These are phyloP conservation scores for Anthrax anthrax DNA, from an alignment of 2,888 invertebrate genomes.

Conservation along the genomic window DNA sequence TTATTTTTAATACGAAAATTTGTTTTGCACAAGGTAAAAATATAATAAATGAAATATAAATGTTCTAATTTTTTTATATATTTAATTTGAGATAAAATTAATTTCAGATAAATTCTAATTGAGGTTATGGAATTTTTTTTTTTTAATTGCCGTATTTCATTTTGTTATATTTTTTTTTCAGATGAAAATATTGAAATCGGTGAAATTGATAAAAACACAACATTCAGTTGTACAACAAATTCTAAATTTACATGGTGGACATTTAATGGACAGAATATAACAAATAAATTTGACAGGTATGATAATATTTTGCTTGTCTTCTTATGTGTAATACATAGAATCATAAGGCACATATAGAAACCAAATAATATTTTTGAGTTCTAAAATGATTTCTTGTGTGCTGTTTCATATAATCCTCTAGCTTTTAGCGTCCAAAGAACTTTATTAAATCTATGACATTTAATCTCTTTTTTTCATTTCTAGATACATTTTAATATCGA, in stretches of 20 bases:
- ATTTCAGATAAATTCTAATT: not conserved
- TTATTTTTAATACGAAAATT: slow-evolving; percentile 4
- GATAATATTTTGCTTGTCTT: too few species aligned
- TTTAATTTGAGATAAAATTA: too few species aligned
- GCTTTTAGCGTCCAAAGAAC: too few species aligned
- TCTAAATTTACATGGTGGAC: slow-evolving; percentile 44
- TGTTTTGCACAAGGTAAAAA: slow-evolving; percentile 9
- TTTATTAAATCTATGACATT: not conserved
- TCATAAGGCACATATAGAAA: too few species aligned
- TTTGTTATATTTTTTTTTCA: slow-evolving; percentile 4
- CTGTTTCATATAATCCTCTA: too few species aligned
- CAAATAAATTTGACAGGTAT: slow-evolving; percentile 37
- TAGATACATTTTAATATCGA: slow-evolving; percentile 13
- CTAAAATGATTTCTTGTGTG: too few species aligned
- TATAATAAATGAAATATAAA: not conserved
- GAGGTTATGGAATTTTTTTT: not conserved
- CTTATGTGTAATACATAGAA: too few species aligned
- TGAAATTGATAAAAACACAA: slow-evolving; percentile 35
- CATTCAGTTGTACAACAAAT: slow-evolving; percentile 41
- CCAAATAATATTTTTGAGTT: too few species aligned
- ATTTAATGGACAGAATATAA: slow-evolving; percentile 40
- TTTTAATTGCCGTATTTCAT: too few species aligned
- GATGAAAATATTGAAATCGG: slow-evolving; percentile 6
- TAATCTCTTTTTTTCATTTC: slow-evolving; percentile 7
- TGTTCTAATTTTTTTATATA: too few species aligned